Evolutionary conservation across 2,888 invertebrate genomes (phyloP), one percentile per base, ranked within the genome.

Genomic region (Crossocerus cetratus): DNA sequence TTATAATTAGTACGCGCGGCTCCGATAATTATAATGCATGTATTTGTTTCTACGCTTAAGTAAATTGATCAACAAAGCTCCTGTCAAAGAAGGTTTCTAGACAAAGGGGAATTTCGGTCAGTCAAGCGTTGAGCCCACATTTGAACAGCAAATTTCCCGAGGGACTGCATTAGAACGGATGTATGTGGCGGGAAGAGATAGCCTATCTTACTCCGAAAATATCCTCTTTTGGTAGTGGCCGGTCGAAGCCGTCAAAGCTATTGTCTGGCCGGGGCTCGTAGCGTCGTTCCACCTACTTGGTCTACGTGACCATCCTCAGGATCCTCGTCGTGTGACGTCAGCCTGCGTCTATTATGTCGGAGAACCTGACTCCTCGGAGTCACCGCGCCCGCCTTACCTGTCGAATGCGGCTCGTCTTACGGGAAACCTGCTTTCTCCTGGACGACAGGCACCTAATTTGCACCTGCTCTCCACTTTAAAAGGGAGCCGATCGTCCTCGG

Each of bases 261-360:
- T 49, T 49, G 49, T 49, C 49, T 49, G 49, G n/a, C 49, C 14
- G 5, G 5, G 1, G 49, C 49, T 14, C 14, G 3, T 49, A 16
- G 16, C 49, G n/a, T 49, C 14, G 3, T 14, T 49, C n/a, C n/a
- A 49, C 49, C 16, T 49, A 49, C 49, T 49, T 4, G 49, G 42
- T 18, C 45, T 74, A 80, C 79, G 80, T 75, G 77, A 77, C 71
- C 14, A 14, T 67, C 32, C 44, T 69, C 73, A 65, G 64, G 68
- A 70, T 21, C 62, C 14, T 53, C 23, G 22, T 0, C 5, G 1
- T 44, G 11, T 69, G 71, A 57, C 62, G 69, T 55, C 64, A 71
- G 5, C 21, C 20, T n/a, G 13, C 14, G 22, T 20, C 59, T 21
- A 13, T 22, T 55, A 13, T 18, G n/a, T 16, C n/a, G 66, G 66